Base-by-base conservation (phyloP, 2,113 vertebrate genomes). In the Lasiurus cinereus region DNA sequence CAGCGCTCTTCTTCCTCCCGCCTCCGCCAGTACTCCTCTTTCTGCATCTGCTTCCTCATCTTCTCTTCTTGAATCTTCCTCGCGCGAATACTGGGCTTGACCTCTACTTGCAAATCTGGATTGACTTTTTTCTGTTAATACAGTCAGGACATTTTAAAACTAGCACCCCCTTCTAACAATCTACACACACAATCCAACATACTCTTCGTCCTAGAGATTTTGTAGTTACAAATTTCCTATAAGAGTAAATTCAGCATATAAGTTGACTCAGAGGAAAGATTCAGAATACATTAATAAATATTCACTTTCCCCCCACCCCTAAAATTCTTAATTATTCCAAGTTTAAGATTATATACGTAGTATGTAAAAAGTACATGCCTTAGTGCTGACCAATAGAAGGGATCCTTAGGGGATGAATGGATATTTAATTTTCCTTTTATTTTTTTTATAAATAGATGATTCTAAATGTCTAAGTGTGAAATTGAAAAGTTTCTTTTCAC, bases 11-110 rank as follows among this genome's bases (percentile, higher is more conserved):
- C 99, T 69, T 99, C 99, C 97, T 99, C 99, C 78, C 99, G 98
- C 50, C 99, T 98, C 97, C 99, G 98, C 99, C 99, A 99, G 95
- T 99, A 99, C 92, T 99, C 99, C 89, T 99, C 99, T 96, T 99
- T 99, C 96, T 99, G 99, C 99, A 99, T 99, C 97, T 99, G 99
- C 90, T 99, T 99, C 59, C 99, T 99, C 99, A 99, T 99, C 97
- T 99, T 99, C 93, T 99, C 99, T 94, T 99, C 99, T 96, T 99
- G 99, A 95, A 99, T 99, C 97, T 99, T 99, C 86, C 99, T 98
- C 93, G 99, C 99, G 95, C 99, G 98, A 98, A 99, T 99, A 97
- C 99, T 99, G 43, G 99, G 99, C 78, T 99, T 99, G 74, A 99
- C 99, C 98, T 99, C 99, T 74, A 99, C 99, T 99, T 99, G 99